These are phyloP conservation scores for Siniperca undulata DNA, from an alignment of 2,797 vertebrate species.

Conservation along the genomic window DNA sequence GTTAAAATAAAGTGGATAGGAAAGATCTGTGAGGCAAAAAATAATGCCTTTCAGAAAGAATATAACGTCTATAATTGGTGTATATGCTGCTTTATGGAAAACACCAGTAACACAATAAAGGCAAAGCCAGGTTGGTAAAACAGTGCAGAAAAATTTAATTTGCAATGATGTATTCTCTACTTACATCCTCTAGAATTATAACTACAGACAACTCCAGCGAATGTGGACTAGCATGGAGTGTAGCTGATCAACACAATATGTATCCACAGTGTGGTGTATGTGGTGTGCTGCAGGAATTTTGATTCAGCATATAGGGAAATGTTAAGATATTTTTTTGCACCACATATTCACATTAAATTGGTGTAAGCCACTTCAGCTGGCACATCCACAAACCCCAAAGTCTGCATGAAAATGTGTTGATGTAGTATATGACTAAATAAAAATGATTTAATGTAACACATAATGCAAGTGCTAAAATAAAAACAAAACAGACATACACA, in stretches of 20 bases:
- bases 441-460: slow-evolving; percentile 60
- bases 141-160: background rate
- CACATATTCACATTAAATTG: slow-evolving; percentile 17
- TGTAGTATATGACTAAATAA: slow-evolving; percentile 47
- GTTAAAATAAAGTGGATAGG: slow-evolving; percentile 3
- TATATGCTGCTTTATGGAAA: slow-evolving; percentile 21
- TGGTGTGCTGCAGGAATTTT: background rate
- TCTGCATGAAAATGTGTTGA: slow-evolving; percentile 23
- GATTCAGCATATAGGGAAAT: background rate
- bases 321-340: background rate
- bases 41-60: background rate
- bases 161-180: slow-evolving; percentile 4
- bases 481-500: slow-evolving; percentile 59
- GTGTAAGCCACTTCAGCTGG: slow-evolving; percentile 13
- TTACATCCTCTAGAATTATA: slow-evolving; percentile 8
- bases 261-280: background rate
- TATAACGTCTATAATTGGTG: slow-evolving; percentile 1
- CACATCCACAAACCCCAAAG: slow-evolving; percentile 14
- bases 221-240: background rate
- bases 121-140: slow-evolving; percentile 12
- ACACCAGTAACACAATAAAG: slow-evolving; percentile 15
- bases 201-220: background rate
- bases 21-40: background rate
- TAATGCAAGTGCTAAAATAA: slow-evolving; percentile 56
- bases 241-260: slow-evolving; percentile 16